Evolutionary conservation across 2,888 invertebrate genomes (phyloP), one percentile per base, ranked within the genome.

Genomic region (Pemphredon lugubris): DNA sequence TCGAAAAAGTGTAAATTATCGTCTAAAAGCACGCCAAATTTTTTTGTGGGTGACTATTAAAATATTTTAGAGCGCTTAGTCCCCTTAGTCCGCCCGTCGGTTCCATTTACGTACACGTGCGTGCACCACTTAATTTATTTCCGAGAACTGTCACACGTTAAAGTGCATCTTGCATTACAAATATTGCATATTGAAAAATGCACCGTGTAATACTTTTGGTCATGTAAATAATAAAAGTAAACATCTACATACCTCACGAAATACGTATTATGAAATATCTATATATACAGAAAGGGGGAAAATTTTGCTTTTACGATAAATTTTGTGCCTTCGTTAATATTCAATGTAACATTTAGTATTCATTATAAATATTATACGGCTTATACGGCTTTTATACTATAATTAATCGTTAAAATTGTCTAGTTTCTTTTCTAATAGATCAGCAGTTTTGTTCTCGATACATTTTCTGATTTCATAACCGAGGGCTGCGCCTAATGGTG

Each of bases 401-500:
- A 44, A 37, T 60, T 32, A 69, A 34, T 61, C 20, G 0, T 34
- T 26, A 21, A 48, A 53, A 14, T 13, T 18, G 6, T 70, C 30
- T n/a, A 39, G 18, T 6, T 70, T 40, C 2, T 51, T 39, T 13
- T 53, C 26, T 6, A 23, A 9, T 3, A 32, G 30, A 9, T 51
- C 32, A 4, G 1, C 21, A 6, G 0, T 11, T 16, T 53, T 32
- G 23, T 2, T 13, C 44, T 18, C 16, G 18, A 77, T 37, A 30
- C 76, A 77, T 37, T 77, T 94, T 73, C 91, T 91, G 55, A 96
- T 94, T 90, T 96, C 95, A 75, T 92, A 90, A 0, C 96, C 96
- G 53, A 97, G 90, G 0, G 95, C 95, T 53, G 92, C 92, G 6
- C 95, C 95, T 83, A 97, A 90, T 0, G 96, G 96, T 0, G 96